These are phyloP conservation scores for Chaetoderma sp. DNA, from an alignment of 2,888 invertebrate species.

Conservation along the genomic window DNA sequence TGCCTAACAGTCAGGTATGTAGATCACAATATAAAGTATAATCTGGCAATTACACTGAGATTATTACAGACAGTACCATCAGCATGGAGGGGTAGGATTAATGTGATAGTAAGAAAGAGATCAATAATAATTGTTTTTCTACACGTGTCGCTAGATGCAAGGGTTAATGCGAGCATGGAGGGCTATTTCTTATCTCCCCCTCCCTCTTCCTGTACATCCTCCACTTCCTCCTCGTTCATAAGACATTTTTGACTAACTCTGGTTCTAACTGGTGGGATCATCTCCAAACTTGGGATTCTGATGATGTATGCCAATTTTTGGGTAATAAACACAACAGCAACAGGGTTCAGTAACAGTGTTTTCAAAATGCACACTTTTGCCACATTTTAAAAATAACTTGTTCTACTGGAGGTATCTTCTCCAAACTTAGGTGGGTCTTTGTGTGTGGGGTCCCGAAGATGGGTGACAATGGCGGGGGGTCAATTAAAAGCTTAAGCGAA, in stretches of 20 bases:
- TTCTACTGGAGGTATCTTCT: no score
- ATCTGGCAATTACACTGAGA: not conserved
- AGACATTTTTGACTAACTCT: not conserved
- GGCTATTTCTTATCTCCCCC: not conserved
- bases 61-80: not conserved
- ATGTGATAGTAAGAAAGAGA: not conserved
- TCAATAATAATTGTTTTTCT: not conserved
- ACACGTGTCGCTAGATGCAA: no score
- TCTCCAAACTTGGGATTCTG: not conserved
- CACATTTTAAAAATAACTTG: no score
- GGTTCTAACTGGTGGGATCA: not conserved
- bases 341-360: not conserved
- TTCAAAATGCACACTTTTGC: not conserved
- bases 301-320: not conserved
- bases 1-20: conserved; percentile 64
- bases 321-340: not conserved
- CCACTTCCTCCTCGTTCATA: not conserved
- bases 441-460: no score
- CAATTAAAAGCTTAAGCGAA: no score
- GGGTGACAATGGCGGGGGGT: no score
- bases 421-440: no score
- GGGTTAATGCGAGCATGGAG: no score
- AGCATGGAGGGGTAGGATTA: not conserved
- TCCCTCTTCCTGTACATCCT: not conserved
- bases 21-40: not conserved